Evolutionary conservation across 1,140 invertebrate genomes (phyloP).

Genomic region (Pentalonia nigronervosa): DNA sequence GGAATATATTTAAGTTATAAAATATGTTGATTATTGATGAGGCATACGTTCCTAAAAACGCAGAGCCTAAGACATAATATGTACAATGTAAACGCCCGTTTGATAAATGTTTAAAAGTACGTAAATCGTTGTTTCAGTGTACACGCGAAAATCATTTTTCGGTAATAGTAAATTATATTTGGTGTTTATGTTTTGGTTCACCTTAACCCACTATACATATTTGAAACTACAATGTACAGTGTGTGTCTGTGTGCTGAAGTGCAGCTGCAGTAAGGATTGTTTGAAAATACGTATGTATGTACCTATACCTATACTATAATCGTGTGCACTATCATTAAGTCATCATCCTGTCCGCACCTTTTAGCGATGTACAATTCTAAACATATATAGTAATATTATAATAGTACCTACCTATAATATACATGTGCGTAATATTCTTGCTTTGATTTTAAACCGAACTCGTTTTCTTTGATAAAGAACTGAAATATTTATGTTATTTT

Average conservation of each 20-base stretch:
- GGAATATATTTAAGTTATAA: background rate
- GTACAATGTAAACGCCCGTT: no score
- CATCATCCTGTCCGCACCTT: background rate
- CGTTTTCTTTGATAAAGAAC: background rate
- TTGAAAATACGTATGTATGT: background rate
- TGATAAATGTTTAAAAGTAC: no score
- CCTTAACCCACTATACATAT: background rate
- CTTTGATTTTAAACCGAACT: background rate
- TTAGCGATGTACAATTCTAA: background rate
- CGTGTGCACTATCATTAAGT: background rate
- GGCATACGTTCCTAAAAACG: no score
- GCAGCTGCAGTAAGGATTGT: background rate
- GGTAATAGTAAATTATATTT: background rate
- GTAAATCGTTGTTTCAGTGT: background rate
- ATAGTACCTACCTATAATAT: background rate
- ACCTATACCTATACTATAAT: background rate
- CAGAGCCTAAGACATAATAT: no score
- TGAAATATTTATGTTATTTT: background rate
- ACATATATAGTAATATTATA: background rate
- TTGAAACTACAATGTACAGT: background rate
- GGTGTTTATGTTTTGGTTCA: background rate
- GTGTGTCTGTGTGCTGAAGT: background rate
- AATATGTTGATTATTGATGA: no score
- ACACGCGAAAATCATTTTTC: background rate
- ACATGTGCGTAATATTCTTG: background rate